Evolutionary conservation across 2,888 invertebrate genomes (phyloP), one percentile per base, ranked within the genome.

Genomic region (Bombylius discolor): DNA sequence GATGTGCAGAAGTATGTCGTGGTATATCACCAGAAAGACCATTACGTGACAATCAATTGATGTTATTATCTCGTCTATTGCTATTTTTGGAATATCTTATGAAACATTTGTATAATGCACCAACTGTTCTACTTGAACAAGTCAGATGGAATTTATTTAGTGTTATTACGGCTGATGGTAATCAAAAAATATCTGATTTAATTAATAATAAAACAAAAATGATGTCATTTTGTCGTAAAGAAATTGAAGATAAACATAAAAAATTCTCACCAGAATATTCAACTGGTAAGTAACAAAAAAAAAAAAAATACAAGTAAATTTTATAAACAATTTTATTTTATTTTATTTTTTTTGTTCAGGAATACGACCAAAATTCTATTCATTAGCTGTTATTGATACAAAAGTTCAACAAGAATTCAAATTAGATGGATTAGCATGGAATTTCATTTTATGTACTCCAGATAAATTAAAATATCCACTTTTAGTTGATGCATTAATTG

Each of bases 101-200:
- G 85, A 88, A 91, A 68, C 92, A 95, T 76, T 78, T 97, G 46
- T 97, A 97, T 67, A 95, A 95, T 68, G 92, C 95, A 0, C 94
- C 94, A 0, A 83, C 89, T 31, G 82, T 83, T 23, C 75, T 95
- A 53, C 76, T 93, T 47, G 90, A 91, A 71, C 93, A 93, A 80
- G 90, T 91, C 63, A 86, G 89, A 66, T 87, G 87, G 82, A 89
- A 89, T 74, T 73, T 90, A 51, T 87, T 89, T 62, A 83, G 82
- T 58, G 66, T 73, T 52, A 76, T 83, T 63, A 79, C 81, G 49
- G 75, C 78, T 50, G 80, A 82, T 61, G 76, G 76, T 51, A 79
- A 78, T 56, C 79, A 80, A 55, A 78, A 79, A 63, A 64, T 71
- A 4, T 63, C 70, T 0, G 80, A 79, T 63, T 60, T 73, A 7